phyloP scores from a whole-genome alignment of 2,113 vertebrate species.

The Mormyrus iriodes region DNA sequence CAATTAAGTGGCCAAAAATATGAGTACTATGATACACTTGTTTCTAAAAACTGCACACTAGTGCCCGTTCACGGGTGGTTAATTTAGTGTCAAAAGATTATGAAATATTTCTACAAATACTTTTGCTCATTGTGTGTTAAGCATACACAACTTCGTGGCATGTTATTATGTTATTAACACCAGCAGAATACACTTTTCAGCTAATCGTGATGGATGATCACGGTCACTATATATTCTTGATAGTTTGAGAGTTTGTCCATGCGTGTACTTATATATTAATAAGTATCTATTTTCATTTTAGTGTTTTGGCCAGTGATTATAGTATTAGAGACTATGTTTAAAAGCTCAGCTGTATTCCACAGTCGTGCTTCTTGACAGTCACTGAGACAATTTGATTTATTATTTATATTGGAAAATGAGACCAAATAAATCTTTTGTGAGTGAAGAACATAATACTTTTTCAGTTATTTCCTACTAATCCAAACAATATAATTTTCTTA shows the following conservation, averaged over 20 bases:
- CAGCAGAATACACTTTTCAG: conserved; percentile 6
- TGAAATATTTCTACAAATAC: conserved; percentile 56
- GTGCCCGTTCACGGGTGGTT: conserved; percentile 59
- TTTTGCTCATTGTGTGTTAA: conserved; percentile 39
- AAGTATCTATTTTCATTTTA: background rate
- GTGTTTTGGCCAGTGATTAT: background rate
- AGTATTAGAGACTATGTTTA: background rate
- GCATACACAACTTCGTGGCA: conserved; percentile 36
- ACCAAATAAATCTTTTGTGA: background rate
- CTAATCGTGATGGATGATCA: conserved; percentile 20
- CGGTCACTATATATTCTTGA: background rate
- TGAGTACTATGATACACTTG: conserved; percentile 58
- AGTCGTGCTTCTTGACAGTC: background rate
- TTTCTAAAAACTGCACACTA: conserved; percentile 62
- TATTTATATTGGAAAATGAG: background rate
- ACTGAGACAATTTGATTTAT: background rate
- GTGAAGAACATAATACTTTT: background rate
- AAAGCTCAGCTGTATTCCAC: background rate
- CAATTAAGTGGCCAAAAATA: conserved; percentile 60
- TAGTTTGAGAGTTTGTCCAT: background rate
- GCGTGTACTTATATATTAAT: background rate
- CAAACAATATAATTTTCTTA: background rate
- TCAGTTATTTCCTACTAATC: background rate
- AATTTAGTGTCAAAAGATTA: conserved; percentile 62
- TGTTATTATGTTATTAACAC: conserved; percentile 37